phyloP scores from a whole-genome alignment of 2,113 vertebrate species.

The Craseonycteris thonglongyai region DNA sequence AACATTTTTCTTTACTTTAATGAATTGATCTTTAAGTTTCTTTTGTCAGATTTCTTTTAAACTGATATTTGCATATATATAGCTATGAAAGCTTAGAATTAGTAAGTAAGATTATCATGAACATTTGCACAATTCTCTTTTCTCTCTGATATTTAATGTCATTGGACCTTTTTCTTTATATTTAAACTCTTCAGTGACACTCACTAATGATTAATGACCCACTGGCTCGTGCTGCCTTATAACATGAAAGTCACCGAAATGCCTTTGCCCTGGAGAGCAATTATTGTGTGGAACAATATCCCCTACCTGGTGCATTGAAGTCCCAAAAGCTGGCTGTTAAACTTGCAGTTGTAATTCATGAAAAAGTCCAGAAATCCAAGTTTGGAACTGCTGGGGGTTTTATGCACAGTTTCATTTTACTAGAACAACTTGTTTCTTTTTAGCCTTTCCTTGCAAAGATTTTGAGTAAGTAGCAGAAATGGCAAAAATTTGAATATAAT shows the following conservation, averaged over 20 bases:
- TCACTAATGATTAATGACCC: constrained; percentile 67
- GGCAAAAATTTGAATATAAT: constrained; percentile 19
- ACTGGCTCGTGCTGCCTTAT: constrained; percentile 58
- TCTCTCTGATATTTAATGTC: constrained; percentile 43
- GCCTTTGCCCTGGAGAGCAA: constrained; percentile 61
- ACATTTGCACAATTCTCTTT: constrained; percentile 14
- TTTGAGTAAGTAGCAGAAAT: constrained; percentile 17
- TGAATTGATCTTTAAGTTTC: background rate
- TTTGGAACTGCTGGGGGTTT: constrained; percentile 60
- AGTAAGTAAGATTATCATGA: constrained; percentile 22
- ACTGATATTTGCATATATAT: background rate
- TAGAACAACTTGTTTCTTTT: constrained; percentile 44
- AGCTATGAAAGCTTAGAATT: background rate
- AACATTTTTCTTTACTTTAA: background rate
- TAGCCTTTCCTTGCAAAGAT: constrained; percentile 24
- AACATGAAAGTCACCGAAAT: constrained; percentile 73
- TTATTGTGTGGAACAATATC: constrained; percentile 58
- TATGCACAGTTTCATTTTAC: constrained; percentile 66
- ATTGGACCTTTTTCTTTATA: constrained; percentile 41
- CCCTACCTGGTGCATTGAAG: constrained; percentile 48
- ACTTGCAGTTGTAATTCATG: constrained; percentile 58
- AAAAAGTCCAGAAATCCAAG: constrained; percentile 69
- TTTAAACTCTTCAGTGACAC: constrained; percentile 65
- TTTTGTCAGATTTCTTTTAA: constrained; percentile 14
- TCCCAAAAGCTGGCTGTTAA: constrained; percentile 59